Percentiles rank a stretch among this genome's conserved stretches.
Conservation (phyloP, 2,797 vertebrate species). For the Liparis tanakae region DNA sequence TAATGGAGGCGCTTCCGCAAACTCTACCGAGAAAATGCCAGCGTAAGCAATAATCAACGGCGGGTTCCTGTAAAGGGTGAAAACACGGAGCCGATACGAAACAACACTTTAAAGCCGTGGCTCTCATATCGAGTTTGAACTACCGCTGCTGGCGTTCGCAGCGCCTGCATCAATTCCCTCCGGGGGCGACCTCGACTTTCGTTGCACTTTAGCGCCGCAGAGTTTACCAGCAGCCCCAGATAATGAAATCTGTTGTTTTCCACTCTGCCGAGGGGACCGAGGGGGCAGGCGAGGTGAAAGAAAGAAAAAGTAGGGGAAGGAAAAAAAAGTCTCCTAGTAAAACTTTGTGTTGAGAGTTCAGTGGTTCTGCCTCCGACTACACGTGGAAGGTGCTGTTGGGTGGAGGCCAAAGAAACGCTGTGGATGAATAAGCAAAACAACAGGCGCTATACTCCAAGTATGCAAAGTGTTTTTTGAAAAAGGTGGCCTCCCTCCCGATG, state of each 20-base stretch:
- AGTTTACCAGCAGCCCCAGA: constrained; percentile 50
- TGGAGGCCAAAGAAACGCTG: constrained; percentile 9
- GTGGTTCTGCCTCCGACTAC: constrained; percentile 5
- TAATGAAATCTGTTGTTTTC: constrained; percentile 56
- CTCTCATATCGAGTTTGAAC: not conserved
- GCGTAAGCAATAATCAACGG: not conserved
- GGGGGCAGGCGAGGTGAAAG: constrained; percentile 28
- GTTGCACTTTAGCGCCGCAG: constrained; percentile 33
- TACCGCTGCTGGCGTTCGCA: not conserved
- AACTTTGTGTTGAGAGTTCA: constrained; percentile 19
- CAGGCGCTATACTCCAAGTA: not conserved
- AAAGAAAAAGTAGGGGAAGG: constrained; percentile 1
- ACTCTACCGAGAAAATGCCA: not conserved
- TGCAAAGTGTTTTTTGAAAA: not conserved
- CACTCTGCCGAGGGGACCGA: constrained; percentile 41
- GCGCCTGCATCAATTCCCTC: constrained; percentile 21
- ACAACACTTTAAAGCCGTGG: not conserved
- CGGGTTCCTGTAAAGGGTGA: not conserved
- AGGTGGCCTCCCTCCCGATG: not conserved
- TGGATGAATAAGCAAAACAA: not conserved
- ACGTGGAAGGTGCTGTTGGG: constrained; percentile 20
- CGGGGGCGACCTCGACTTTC: constrained; percentile 10
- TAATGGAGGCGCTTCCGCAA: not conserved
- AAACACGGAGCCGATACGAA: not conserved
- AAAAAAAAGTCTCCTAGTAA: constrained; percentile 9